Base-by-base conservation (phyloP, 2,888 invertebrate species). In the Aleiodes alternator region DNA sequence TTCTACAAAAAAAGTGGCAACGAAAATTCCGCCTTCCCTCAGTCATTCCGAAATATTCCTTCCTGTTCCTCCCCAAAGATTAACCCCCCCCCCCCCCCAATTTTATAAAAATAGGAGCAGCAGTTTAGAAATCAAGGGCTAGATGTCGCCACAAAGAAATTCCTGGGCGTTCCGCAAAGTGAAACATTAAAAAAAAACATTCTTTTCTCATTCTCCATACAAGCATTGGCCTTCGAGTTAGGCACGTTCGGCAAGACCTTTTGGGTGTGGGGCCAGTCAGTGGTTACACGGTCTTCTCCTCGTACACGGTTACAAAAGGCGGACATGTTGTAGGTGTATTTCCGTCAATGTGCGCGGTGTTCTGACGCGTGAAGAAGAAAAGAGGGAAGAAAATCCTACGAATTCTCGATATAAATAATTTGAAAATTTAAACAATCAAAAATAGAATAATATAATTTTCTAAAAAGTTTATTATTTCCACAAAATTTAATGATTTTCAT, bases 311-410 rank as follows among this genome's bases (percentile, higher is more conserved):
- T 29, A 68, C 51, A 68, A 16, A 53, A 68, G 85, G 84, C 82
- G 84, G 88, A 87, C 85, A 88, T 88, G 88, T 88, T 88, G 86
- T 82, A 83, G 84, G 82, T 81, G 82, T 80, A 74, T 76, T 77
- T 76, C 64, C 71, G 84, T 84, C 84, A 84, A 78, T 76, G 84
- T 85, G 84, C 82, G 83, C 84, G 83, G 81, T 80, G 69, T 73
- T 78, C 80, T 83, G 83, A 85, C 84, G 86, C 84, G 85, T 83
- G 83, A 82, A 78, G 51, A 14, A 12, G 31, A 68, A 51, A 68
- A 12, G 11, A 56, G 16, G 5, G 5, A 51, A 29, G 7, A 68
- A 68, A 51, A 23, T 68, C 50, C n/a, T 3, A 43, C 23, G 5
- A 8, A 64, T 43, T 64, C 43, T 64, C 6, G 38, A 48, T 23